Percentiles rank a stretch among this genome's conserved stretches.
Evolutionary conservation across 2,113 vertebrate species (phyloP).

Genomic region (Platysteira castanea): DNA sequence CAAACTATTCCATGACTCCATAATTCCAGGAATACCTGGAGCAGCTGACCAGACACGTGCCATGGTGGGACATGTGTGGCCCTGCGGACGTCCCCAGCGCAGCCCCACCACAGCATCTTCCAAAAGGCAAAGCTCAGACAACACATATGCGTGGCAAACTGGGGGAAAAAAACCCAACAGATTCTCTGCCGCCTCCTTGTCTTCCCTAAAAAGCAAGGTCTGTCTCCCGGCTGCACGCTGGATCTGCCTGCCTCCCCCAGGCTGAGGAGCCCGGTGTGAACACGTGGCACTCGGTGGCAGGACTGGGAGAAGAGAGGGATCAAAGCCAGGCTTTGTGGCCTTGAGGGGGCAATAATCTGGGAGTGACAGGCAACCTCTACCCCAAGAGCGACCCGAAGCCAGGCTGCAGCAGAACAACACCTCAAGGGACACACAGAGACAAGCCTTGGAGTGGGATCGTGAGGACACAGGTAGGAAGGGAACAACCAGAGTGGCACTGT

Average conservation of each 20-base stretch:
- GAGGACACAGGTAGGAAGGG: not conserved
- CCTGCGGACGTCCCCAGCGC: not conserved
- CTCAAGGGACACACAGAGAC: rapidly evolving
- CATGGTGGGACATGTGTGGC: rapidly evolving
- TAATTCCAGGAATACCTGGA: not conserved
- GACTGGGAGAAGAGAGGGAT: not conserved
- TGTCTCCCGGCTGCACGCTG: not conserved
- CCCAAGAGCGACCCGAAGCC: not conserved
- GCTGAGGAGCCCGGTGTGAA: not conserved
- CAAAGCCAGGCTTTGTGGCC: not conserved
- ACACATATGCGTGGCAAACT: not conserved
- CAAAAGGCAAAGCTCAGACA: not conserved
- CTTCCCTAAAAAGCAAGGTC: constrained; percentile 12
- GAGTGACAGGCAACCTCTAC: not conserved
- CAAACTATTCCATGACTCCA: not conserved
- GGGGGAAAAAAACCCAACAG: not conserved
- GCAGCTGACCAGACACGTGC: not conserved
- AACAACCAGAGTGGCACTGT: rapidly evolving
- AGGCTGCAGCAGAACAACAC: not conserved
- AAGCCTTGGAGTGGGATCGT: not conserved
- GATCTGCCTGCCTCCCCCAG: not conserved
- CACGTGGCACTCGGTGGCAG: not conserved
- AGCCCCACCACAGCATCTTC: not conserved
- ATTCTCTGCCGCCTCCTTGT: not conserved
- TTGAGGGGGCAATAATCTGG: rapidly evolving